Base-by-base conservation (phyloP, 2,888 invertebrate species). In the Trachelus iudaicus region DNA sequence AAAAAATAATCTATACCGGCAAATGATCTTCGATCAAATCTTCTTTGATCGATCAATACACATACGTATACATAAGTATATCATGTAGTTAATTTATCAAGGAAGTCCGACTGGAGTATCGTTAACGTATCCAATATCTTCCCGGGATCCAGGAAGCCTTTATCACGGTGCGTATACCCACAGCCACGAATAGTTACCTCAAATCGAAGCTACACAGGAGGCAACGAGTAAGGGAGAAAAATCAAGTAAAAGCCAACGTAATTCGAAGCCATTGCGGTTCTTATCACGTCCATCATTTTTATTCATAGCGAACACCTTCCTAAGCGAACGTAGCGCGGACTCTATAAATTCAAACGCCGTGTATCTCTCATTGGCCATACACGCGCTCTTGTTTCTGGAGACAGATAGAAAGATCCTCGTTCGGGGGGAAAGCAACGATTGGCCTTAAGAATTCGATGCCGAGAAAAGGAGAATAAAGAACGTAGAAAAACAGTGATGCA, bases 401-500 rank as follows among this genome's bases (percentile, higher is more conserved):
- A 56, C 23, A 56, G 40, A 40, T 40, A 40, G 23, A 23, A 56
- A 23, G 40, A 56, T 56, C 6, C 6, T 56, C 6, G 15, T 23
- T 23, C 23, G 40, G 6, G 34, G 12, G 35, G 12, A 3, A 35
- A 56, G 23, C 40, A 2, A 23, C 40, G 9, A 56, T 56, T 56
- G 40, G 40, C 40, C 23, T 1, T 56, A 56, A 56, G 23, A 56
- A 56, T 56, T 56, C 23, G 23, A 56, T 56, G 40, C 23, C 15
- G 40, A 23, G 40, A 56, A 34, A 34, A 75, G 77, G 69, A 73
- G 69, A 75, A 81, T 78, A 75, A 80, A 75, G n/a, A 73, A 23
- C 31, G 73, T 76, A 79, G 76, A 81, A 83, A 83, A 84, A 81
- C 79, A 77, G 73, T 77, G 83, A 83, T 79, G 81, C 81, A 81